These are phyloP conservation scores for Prionace glauca DNA, from an alignment of 2,797 vertebrate genomes.

Conservation along the genomic window DNA sequence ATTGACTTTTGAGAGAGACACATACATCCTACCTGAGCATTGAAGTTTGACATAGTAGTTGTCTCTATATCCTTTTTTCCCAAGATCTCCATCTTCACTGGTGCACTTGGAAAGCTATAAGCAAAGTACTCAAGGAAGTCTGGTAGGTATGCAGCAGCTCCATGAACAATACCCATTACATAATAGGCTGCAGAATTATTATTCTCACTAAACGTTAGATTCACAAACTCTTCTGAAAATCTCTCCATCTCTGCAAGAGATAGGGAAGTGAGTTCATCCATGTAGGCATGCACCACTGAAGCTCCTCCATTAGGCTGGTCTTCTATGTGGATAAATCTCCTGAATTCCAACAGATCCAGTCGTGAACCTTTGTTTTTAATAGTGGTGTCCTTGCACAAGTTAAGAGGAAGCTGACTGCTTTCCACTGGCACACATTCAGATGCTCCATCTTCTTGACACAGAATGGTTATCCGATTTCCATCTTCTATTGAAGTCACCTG, in stretches of 20 bases:
- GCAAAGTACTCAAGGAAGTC: conserved; percentile 99
- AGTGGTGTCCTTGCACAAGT: conserved; percentile 61
- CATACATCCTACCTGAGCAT: conserved; percentile 79
- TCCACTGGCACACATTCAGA: conserved; percentile 57
- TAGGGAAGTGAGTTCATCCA: conserved; percentile 78
- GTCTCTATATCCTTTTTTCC: conserved; percentile 99
- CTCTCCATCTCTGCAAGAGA: conserved; percentile 72
- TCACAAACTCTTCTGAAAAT: conserved; percentile 85
- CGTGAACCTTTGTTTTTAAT: conserved; percentile 65
- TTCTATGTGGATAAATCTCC: conserved; percentile 83
- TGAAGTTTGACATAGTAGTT: conserved; percentile 94
- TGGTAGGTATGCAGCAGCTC: conserved; percentile 86
- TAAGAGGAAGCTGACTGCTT: conserved; percentile 64
- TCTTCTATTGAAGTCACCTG: conserved; percentile 60
- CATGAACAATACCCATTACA: conserved; percentile 94
- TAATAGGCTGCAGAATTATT: conserved; percentile 79
- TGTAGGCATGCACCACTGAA: conserved; percentile 86
- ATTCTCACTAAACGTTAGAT: conserved; percentile 85
- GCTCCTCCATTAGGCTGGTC: conserved; percentile 94
- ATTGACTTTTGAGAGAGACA: conserved; percentile 43
- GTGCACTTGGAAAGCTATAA: conserved; percentile 84
- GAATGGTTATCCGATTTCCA: conserved; percentile 60
- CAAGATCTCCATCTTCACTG: conserved; percentile 97
- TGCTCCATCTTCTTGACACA: conserved; percentile 46
- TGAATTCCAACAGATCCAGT: conserved; percentile 78